Percentiles rank a stretch among this genome's conserved stretches.
Evolutionary conservation across 2,797 vertebrate species (phyloP).

Genomic region (Lepus townsendii): DNA sequence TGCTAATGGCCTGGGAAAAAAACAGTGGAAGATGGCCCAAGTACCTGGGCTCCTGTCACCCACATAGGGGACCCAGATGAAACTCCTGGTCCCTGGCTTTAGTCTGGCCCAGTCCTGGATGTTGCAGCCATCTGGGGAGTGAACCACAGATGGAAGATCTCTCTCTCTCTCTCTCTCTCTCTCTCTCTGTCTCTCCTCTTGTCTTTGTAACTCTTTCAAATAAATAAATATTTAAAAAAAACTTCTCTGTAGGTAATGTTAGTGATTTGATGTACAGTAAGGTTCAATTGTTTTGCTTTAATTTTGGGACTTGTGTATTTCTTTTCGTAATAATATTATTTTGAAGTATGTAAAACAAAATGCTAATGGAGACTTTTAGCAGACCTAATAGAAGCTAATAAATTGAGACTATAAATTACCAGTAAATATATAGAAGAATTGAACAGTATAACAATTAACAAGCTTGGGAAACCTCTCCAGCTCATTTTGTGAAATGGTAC

Average conservation of each 20-base stretch:
- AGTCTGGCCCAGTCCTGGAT: too few species aligned
- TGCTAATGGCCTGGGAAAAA: too few species aligned
- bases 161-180: too few species aligned
- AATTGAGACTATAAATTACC: conserved; percentile 18
- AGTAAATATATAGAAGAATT: conserved; percentile 35
- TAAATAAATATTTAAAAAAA: too few species aligned
- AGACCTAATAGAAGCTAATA: conserved; percentile 17
- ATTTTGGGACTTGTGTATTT: conserved; percentile 42
- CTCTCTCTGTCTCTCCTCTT: too few species aligned
- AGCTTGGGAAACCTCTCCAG: conserved; percentile 42
- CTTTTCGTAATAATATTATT: conserved; percentile 42
- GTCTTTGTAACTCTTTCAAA: too few species aligned
- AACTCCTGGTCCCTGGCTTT: too few species aligned
- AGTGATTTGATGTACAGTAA: conserved; percentile 14
- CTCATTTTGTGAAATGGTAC: conserved; percentile 36
- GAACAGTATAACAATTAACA: not conserved
- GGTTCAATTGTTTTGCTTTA: conserved; percentile 57
- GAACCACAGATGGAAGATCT: too few species aligned
- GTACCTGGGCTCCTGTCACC: too few species aligned
- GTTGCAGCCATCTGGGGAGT: too few species aligned
- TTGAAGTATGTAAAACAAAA: conserved; percentile 51
- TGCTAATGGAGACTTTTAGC: conserved; percentile 45
- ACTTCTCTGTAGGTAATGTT: conserved; percentile 24
- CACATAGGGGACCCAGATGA: too few species aligned
- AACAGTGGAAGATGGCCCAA: too few species aligned